Base-by-base conservation (phyloP, 1,140 invertebrate species). In the Sinonovacula constricta region DNA sequence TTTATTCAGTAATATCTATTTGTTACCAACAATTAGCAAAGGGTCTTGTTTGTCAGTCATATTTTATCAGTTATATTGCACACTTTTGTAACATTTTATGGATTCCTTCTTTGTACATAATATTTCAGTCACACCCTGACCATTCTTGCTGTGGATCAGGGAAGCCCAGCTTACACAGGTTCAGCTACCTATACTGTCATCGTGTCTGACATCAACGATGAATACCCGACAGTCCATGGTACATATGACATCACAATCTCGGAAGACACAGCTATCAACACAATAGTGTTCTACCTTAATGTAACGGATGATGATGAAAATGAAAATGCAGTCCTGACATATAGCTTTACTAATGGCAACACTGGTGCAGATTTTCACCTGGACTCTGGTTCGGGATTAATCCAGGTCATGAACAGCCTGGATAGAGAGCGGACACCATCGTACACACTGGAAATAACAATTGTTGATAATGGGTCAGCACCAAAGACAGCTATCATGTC, bases 171-270 rank as follows among this genome's bases (percentile, higher is more conserved):
- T 3, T 66, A 80, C 36, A 88, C 86, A 0, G 81, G 82, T 2
- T 86, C 83, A 51, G 79, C 79, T 1, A 82, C 81, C 3, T 36
- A 86, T 24, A 86, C 85, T 28, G 69, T 88, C 5, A 15, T 75
- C 1, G 10, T 88, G n/a, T 65, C 65, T 30, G 87, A 88, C 57
- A 70, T 81, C 3, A 87, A 87, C 33, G 84, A 86, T 49, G 85
- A 83, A 33, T 22, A 30, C 18, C 87, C 86, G 14, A 39, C 67
- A 33, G 80, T 87, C 34, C 72, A 33, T 45, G 86, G 86, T 36
- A 79, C 69, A 26, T 85, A 85, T 39, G 59, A 69, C 26, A 70
- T 51, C 14, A 75, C 76, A 28, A 66, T 89, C 10, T 0, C 78
- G n/a, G 88, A 89, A 62, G 69, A 85, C 65, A 71, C 77, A n/a